Conservation (phyloP, 2,113 vertebrate genomes). For the Anarrhichthys ocellatus region DNA sequence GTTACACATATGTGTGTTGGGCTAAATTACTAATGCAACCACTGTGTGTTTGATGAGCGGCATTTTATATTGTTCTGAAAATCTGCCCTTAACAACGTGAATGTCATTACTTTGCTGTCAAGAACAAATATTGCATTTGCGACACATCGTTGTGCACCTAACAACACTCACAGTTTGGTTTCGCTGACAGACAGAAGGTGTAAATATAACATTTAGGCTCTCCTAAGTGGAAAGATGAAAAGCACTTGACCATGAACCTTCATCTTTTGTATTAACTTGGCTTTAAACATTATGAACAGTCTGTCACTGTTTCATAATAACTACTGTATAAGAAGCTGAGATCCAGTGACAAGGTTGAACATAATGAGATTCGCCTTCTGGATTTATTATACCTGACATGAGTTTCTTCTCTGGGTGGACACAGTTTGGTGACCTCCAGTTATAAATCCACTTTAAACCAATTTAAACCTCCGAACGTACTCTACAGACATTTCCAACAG, state of each 20-base stretch:
- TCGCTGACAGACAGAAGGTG: conserved; percentile 29
- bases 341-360: conserved; percentile 70
- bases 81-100: conserved; percentile 16
- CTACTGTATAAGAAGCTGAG: conserved; percentile 45
- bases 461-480: conserved; percentile 47
- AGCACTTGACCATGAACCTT: conserved; percentile 63
- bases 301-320: conserved; percentile 65
- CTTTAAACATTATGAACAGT: conserved; percentile 66
- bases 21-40: conserved; percentile 13
- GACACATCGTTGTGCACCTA: conserved; percentile 10
- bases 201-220: conserved; percentile 50
- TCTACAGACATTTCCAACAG: conserved; percentile 37
- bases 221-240: conserved; percentile 44
- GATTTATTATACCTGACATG: conserved; percentile 71
- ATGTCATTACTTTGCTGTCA: conserved; percentile 33
- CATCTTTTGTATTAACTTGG: conserved; percentile 65
- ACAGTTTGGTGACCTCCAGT: conserved; percentile 68
- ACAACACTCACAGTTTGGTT: conserved; percentile 15
- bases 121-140: conserved; percentile 29
- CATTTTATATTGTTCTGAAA: conserved; percentile 22
- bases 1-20: conserved; percentile 1
- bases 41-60: conserved; percentile 20
- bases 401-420: conserved; percentile 60
- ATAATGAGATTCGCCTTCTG: conserved; percentile 66
- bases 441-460: conserved; percentile 67